These are phyloP conservation scores for Antheraea yamamai DNA, from an alignment of 2,888 invertebrate species.

Conservation along the genomic window DNA sequence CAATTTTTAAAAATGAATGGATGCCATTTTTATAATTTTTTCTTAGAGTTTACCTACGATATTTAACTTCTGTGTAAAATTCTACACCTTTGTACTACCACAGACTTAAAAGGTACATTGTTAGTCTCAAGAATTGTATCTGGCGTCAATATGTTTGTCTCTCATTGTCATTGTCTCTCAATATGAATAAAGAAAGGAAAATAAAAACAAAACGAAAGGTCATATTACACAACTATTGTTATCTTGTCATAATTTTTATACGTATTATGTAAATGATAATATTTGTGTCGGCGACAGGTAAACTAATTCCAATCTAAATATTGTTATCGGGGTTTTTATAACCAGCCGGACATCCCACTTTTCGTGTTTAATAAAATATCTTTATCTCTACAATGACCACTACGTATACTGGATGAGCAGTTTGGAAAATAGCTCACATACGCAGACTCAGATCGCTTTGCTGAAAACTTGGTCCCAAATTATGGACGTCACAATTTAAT, in stretches of 20 bases:
- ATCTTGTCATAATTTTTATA: conserved; percentile 21
- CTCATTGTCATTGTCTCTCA: too few relatives aligned
- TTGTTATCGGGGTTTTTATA: conserved; percentile 21
- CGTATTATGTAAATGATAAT: conserved; percentile 21
- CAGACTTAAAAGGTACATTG: too few relatives aligned
- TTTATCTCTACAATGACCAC: not conserved
- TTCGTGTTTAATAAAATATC: conserved; percentile 10
- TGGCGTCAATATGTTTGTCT: too few relatives aligned
- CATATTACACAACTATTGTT: conserved; percentile 3
- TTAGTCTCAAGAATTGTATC: too few relatives aligned
- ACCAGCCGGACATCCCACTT: conserved; percentile 15
- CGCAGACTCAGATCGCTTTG: not conserved
- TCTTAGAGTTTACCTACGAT: too few relatives aligned
- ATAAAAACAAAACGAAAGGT: not conserved
- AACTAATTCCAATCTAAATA: conserved; percentile 19
- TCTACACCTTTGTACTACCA: too few relatives aligned
- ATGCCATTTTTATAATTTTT: too few relatives aligned
- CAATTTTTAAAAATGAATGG: too few relatives aligned
- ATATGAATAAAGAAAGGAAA: not conserved
- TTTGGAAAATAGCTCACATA: not conserved
- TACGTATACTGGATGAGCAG: not conserved
- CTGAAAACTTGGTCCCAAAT: not conserved
- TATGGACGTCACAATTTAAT: not conserved
- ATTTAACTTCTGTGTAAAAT: too few relatives aligned
- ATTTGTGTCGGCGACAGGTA: conserved; percentile 11